These are phyloP conservation scores for Athalia circularis DNA, from an alignment of 2,888 invertebrate species.

Conservation along the genomic window DNA sequence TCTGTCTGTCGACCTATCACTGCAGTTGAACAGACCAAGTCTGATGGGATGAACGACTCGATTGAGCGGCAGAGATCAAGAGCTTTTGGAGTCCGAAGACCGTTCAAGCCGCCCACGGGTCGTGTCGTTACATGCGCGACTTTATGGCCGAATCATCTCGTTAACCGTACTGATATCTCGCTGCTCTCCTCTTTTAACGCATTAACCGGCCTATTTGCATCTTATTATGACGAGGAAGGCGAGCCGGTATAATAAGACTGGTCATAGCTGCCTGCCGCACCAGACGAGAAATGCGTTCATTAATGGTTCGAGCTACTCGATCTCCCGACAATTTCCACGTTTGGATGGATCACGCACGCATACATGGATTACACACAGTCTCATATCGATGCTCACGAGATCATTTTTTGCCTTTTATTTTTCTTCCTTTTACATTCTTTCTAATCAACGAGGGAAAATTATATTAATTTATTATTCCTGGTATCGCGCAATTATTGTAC, in stretches of 20 bases:
- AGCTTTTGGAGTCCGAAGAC: background rate
- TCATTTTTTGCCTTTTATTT: no score
- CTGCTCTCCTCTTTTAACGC: slow-evolving; percentile 17
- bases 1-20: no score
- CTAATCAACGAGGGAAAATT: no score
- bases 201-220: slow-evolving; percentile 35
- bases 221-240: slow-evolving; percentile 21
- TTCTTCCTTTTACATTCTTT: no score
- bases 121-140: slow-evolving; percentile 6
- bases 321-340: background rate
- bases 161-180: slow-evolving; percentile 39
- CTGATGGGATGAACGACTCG: background rate
- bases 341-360: background rate
- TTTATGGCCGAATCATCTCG: slow-evolving; percentile 40
- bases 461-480: no score
- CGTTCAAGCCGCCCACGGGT: slow-evolving; percentile 29
- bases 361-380: background rate
- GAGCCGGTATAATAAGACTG: background rate
- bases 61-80: slow-evolving; percentile 14
- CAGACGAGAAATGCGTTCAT: slow-evolving; percentile 30
- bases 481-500: no score
- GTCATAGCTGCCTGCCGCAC: background rate
- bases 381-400: no score
- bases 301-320: background rate
- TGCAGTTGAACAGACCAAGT: no score